Percentiles rank a stretch among this genome's conserved stretches.
phyloP scores from a whole-genome alignment of 2,113 vertebrate species.

The Mobula birostris region DNA sequence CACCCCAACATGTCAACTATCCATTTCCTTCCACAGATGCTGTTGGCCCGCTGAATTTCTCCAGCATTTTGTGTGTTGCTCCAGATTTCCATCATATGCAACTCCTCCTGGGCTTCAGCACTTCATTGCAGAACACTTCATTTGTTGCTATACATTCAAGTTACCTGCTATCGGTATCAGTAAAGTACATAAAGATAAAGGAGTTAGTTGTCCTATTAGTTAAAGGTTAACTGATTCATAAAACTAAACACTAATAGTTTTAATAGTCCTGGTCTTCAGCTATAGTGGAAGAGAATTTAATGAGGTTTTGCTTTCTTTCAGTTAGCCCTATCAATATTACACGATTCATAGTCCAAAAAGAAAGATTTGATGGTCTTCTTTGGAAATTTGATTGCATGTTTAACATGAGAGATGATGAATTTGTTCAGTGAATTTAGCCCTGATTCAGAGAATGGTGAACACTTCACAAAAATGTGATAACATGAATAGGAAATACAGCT shows the following conservation, averaged over 20 bases:
- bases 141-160: neutral
- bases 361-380: neutral
- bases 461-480: neutral
- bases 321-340: neutral
- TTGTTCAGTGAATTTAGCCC: neutral
- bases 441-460: neutral
- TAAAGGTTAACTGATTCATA: neutral
- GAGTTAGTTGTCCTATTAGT: neutral
- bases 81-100: too few relatives aligned
- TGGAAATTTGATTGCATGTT: neutral
- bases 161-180: neutral
- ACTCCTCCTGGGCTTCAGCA: too few relatives aligned
- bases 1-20: too few relatives aligned
- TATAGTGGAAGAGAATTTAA: neutral
- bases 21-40: too few relatives aligned
- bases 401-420: neutral
- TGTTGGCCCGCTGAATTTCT: too few relatives aligned
- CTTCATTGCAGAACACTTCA: neutral
- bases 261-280: neutral
- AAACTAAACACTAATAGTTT: neutral
- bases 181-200: neutral
- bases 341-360: neutral
- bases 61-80: too few relatives aligned
- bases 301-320: neutral
- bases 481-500: slow-evolving; percentile 5